These are phyloP conservation scores for Anarsia innoxiella DNA, from an alignment of 2,888 invertebrate genomes.

Conservation along the genomic window DNA sequence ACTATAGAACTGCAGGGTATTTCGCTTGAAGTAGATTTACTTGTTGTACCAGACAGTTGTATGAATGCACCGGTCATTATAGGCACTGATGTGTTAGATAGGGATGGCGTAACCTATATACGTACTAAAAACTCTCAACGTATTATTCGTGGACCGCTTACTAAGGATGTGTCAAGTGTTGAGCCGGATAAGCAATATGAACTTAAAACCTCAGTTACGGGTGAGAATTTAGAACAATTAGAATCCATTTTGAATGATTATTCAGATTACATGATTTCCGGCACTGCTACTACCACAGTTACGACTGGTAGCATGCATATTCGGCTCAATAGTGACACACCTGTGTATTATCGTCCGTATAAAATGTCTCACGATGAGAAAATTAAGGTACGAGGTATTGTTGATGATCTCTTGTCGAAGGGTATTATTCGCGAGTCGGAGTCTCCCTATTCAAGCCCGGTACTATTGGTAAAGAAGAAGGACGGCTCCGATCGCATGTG, in stretches of 20 bases:
- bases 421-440: slow-evolving; percentile 11
- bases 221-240: not conserved
- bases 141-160: not conserved
- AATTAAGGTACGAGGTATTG: slow-evolving; percentile 6
- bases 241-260: not conserved
- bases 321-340: not conserved
- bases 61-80: slow-evolving; percentile 17
- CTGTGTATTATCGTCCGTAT: slow-evolving; percentile 11
- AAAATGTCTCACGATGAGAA: slow-evolving; percentile 7
- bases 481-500: slow-evolving; percentile 9
- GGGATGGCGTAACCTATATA: slow-evolving; percentile 2
- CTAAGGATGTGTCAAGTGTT: not conserved
- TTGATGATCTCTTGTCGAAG: slow-evolving; percentile 10
- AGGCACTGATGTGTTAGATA: slow-evolving; percentile 12
- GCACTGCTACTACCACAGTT: slow-evolving; percentile 1
- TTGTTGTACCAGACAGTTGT: slow-evolving; percentile 14
- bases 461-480: slow-evolving; percentile 24
- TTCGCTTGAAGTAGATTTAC: slow-evolving; percentile 17
- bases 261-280: not conserved
- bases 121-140: slow-evolving; percentile 1
- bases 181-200: not conserved
- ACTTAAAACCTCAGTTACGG: slow-evolving; percentile 1
- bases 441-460: slow-evolving; percentile 24
- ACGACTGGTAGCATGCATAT: slow-evolving; percentile 4
- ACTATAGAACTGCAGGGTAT: slow-evolving; percentile 15